Conservation (phyloP, 2,113 vertebrate genomes). For the Gracilinanus agilis region DNA sequence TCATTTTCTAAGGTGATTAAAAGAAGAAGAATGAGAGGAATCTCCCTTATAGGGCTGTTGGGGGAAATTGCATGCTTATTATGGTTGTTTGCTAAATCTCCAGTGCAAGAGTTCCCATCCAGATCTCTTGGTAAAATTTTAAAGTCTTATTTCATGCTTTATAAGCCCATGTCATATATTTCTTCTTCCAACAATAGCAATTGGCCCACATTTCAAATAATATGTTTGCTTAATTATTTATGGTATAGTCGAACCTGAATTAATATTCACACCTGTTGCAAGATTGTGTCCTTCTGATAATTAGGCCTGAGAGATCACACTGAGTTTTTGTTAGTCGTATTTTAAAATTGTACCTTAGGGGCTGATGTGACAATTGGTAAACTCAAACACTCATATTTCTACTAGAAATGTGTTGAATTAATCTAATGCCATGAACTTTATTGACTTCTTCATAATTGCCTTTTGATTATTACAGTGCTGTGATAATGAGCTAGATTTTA, state of each 20-base stretch:
- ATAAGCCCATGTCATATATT: not conserved
- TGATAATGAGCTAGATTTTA: not conserved
- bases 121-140: not conserved
- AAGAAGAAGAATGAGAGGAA: not conserved
- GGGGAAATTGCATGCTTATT: not conserved
- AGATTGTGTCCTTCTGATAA: not conserved
- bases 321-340: not conserved
- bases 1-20: not conserved
- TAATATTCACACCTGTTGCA: not conserved
- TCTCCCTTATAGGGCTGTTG: not conserved
- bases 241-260: not conserved
- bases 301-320: not conserved
- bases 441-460: slow-evolving; percentile 40
- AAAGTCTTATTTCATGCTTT: not conserved
- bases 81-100: not conserved
- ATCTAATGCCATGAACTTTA: not conserved
- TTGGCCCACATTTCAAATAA: not conserved
- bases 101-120: not conserved
- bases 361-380: not conserved
- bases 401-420: slow-evolving; percentile 7
- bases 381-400: not conserved
- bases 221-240: not conserved
- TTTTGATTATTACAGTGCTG: slow-evolving; percentile 9
- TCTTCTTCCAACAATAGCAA: not conserved
- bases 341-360: not conserved